phyloP scores from a whole-genome alignment of 1,140 invertebrate species.

The Drosophila navojoa region DNA sequence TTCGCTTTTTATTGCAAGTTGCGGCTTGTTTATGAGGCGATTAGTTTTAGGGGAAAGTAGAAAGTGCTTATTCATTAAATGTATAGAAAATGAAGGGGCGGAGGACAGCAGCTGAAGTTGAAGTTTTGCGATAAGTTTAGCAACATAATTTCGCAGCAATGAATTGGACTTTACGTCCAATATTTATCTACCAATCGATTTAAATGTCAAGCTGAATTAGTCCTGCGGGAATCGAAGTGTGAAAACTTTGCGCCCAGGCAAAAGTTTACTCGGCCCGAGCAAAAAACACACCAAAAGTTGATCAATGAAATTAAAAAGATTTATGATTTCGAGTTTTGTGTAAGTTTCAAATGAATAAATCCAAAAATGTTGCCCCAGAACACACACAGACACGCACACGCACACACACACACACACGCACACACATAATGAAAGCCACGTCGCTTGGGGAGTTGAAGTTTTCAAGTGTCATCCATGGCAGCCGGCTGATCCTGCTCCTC shows the following conservation, averaged over 20 bases:
- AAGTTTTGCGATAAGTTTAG: conserved; percentile 35
- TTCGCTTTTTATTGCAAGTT: conserved; percentile 23
- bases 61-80: conserved; percentile 59
- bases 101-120: conserved; percentile 18
- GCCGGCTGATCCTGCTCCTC: not conserved
- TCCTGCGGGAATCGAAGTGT: conserved; percentile 71
- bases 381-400: conserved; percentile 25
- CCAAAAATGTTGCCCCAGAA: conserved; percentile 30
- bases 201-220: conserved; percentile 71
- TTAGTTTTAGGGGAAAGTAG: conserved; percentile 24
- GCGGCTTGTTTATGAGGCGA: conserved; percentile 32
- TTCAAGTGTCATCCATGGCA: conserved; percentile 56
- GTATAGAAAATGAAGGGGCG: not conserved
- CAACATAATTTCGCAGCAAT: conserved; percentile 72
- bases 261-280: conserved; percentile 52
- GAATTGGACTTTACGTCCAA: conserved; percentile 62
- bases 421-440: conserved; percentile 53
- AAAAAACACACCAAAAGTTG: conserved; percentile 49
- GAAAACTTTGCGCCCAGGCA: conserved; percentile 59
- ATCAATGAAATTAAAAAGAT: conserved; percentile 83
- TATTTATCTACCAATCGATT: conserved; percentile 79
- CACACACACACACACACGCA: conserved; percentile 9
- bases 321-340: conserved; percentile 71
- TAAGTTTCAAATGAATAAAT: conserved; percentile 64
- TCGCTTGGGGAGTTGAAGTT: conserved; percentile 53